Conservation (phyloP, 1,140 invertebrate genomes). For the Scaptodrosophila lebanonensis region DNA sequence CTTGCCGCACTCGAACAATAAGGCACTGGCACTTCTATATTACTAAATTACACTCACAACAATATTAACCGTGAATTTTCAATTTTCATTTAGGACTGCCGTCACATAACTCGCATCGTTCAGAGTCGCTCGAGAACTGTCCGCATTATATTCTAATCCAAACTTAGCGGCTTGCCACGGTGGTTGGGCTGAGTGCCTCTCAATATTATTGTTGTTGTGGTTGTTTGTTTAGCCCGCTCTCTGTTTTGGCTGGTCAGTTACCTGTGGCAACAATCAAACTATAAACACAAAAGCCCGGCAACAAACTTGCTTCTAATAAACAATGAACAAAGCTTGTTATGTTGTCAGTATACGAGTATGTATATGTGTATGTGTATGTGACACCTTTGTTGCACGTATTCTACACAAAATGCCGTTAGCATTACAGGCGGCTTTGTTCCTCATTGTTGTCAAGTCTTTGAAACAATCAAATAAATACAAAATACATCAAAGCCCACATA, state of each 20-base stretch:
- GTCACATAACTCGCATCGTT: constrained; percentile 33
- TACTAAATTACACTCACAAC: too few relatives aligned
- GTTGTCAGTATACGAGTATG: too few relatives aligned
- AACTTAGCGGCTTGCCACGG: constrained; percentile 26
- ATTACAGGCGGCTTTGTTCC: constrained; percentile 30
- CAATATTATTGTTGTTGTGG: constrained; percentile 25
- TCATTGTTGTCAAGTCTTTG: too few relatives aligned
- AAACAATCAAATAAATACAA: too few relatives aligned
- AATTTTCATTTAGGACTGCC: not conserved
- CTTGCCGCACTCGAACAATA: too few relatives aligned
- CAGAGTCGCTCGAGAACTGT: constrained; percentile 67
- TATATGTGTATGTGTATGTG: too few relatives aligned
- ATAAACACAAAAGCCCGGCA: constrained; percentile 55
- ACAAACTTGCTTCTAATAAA: constrained; percentile 35
- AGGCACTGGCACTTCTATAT: too few relatives aligned
- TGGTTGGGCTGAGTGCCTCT: too few relatives aligned
- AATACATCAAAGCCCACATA: too few relatives aligned
- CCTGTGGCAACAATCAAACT: constrained; percentile 67
- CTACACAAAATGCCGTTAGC: constrained; percentile 28
- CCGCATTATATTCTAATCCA: constrained; percentile 52
- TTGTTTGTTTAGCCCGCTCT: constrained; percentile 59
- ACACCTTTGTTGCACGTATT: constrained; percentile 9
- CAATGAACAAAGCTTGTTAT: constrained; percentile 34
- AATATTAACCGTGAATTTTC: too few relatives aligned
- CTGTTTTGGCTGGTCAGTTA: constrained; percentile 76